Evolutionary conservation across 2,888 invertebrate species (phyloP).

Genomic region (Cyrtodaria siliqua): DNA sequence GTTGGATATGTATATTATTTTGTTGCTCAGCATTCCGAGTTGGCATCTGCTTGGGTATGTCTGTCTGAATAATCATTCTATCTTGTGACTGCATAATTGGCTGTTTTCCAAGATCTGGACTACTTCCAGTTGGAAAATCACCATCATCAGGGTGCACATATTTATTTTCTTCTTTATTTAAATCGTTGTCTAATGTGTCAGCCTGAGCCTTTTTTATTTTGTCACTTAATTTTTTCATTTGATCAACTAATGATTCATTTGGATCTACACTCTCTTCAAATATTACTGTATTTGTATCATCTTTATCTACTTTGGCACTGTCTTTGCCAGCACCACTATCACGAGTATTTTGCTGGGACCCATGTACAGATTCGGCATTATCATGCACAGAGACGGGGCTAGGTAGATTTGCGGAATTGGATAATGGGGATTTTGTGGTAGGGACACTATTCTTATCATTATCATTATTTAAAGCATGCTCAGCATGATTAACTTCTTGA

Average conservation of each 20-base stretch:
- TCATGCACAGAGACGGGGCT: not conserved
- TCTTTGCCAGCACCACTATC: conserved; percentile 1
- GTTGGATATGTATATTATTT: no score
- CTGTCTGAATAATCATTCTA: no score
- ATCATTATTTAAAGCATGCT: no score
- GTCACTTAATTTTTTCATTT: conserved; percentile 55
- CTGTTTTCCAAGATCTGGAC: no score
- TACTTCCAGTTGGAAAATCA: no score
- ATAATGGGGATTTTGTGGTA: no score
- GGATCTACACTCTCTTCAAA: conserved; percentile 51
- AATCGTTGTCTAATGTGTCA: not conserved
- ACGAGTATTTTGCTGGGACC: conserved; percentile 2
- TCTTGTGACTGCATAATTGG: no score
- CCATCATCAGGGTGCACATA: no score
- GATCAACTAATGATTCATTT: conserved; percentile 43
- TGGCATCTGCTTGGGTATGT: no score
- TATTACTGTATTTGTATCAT: not conserved
- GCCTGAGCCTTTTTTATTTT: conserved; percentile 32
- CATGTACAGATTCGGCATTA: conserved; percentile 4
- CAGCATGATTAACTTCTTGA: not conserved
- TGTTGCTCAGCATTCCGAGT: no score
- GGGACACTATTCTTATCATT: no score
- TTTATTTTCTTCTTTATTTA: not conserved
- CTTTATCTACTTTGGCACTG: not conserved
- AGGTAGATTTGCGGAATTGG: no score